Base-by-base conservation (phyloP, 2,888 invertebrate species). In the Strigamia transsilvanica region DNA sequence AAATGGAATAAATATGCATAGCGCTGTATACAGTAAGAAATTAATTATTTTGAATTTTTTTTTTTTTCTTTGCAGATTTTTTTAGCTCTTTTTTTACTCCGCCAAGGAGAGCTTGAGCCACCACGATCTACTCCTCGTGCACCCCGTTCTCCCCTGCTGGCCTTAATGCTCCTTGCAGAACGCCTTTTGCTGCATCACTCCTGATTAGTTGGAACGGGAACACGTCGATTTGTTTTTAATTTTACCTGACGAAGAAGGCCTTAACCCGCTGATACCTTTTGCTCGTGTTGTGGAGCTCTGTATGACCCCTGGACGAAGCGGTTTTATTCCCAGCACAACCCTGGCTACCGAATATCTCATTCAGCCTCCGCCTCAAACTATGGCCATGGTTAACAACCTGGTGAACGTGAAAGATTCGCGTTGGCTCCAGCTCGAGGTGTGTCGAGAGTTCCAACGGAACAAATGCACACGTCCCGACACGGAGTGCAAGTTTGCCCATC, bases 401-500 rank as follows among this genome's bases (percentile, higher is more conserved):
- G 92, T 97, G 88, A 97, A 96, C 91, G 97, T 96, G 88, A 99
- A 99, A 91, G 99, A 99, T 92, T 98, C 98, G 87, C 95, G 99
- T 89, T 99, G 99, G 99, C 93, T 99, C 88, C 99, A 99, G 90
- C 92, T 99, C 89, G 99, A 99, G 91, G 99, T 99, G 89, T 97
- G 96, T 92, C 93, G 99, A 87, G 99, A 99, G 91, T 99, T 96
- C 91, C 98, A 99, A 91, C 93, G 99, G 90, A 98, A 98, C 92
- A 99, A 99, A 92, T 99, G 99, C 91, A 96, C 98, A 88, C 93
- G 99, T 88, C 95, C 97, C 85, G 99, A 99, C 91, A 96, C 97
- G 89, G 99, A 99, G 91, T 99, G 99, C 93, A 99, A 99, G 92
- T 99, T 99, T 90, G 99, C 99, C 86, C 99, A 99, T 92, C 99